Conservation (phyloP, 2,888 invertebrate genomes). For the Torymus auratus region DNA sequence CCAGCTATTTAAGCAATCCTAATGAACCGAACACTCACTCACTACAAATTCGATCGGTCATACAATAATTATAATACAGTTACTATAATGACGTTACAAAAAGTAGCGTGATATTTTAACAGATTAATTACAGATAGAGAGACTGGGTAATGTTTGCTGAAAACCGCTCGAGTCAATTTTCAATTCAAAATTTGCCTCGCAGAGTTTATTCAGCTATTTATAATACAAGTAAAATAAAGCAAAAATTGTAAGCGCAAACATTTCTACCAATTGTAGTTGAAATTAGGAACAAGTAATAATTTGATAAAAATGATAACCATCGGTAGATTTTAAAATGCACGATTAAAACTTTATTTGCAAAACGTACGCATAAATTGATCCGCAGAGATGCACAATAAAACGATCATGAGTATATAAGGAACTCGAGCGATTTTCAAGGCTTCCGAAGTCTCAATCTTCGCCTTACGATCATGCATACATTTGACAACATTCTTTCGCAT, state of each 20-base stretch:
- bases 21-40: constrained; percentile 58
- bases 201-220: constrained; percentile 8
- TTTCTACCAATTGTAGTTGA: constrained; percentile 2
- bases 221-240: constrained; percentile 3
- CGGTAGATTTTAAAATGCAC: constrained; percentile 28
- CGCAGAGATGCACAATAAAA: constrained; percentile 41
- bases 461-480: constrained; percentile 44
- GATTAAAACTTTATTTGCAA: constrained; percentile 46
- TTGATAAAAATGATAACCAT: constrained; percentile 19
- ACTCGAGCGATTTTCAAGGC: constrained; percentile 53
- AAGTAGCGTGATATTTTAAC: constrained; percentile 50
- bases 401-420: constrained; percentile 8
- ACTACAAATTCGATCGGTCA: constrained; percentile 44
- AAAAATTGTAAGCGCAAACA: not conserved
- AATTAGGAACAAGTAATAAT: constrained; percentile 38
- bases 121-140: constrained; percentile 55
- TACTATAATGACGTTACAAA: constrained; percentile 56
- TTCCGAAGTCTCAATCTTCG: constrained; percentile 44
- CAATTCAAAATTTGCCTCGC: constrained; percentile 11
- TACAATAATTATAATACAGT: constrained; percentile 54
- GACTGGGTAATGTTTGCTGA: constrained; percentile 48
- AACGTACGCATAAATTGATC: constrained; percentile 29
- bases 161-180: constrained; percentile 53
- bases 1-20: constrained; percentile 63
- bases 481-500: constrained; percentile 57